Conservation (phyloP, 2,797 vertebrate genomes). For the Bufotes viridis region DNA sequence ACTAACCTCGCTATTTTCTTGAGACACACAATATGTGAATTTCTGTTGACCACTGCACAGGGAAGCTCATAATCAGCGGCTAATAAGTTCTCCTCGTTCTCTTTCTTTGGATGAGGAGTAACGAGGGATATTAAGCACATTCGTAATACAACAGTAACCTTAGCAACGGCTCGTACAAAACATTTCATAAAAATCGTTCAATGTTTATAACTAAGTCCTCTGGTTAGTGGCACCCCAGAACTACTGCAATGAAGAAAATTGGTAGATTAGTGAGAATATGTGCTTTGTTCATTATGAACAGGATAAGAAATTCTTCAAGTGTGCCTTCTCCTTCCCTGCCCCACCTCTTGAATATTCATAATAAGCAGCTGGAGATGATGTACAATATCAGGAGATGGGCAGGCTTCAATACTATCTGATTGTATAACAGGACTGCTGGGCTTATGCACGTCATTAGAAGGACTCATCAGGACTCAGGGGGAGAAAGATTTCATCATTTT, state of each 20-base stretch:
- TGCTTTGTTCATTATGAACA: background rate
- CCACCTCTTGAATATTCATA: no score
- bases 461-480: no score
- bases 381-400: no score
- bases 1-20: background rate
- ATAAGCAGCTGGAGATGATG: no score
- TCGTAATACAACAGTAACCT: constrained; percentile 39
- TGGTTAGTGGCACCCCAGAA: background rate
- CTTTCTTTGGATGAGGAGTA: constrained; percentile 31
- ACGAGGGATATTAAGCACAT: constrained; percentile 26
- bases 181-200: background rate
- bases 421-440: no score
- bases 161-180: constrained; percentile 43
- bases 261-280: background rate
- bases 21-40: constrained; percentile 5
- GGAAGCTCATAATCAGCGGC: constrained; percentile 11
- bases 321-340: background rate
- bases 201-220: background rate
- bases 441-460: no score
- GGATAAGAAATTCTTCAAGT: background rate
- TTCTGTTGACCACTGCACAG: constrained; percentile 8
- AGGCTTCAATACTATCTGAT: no score
- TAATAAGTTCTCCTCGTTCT: constrained; percentile 10
- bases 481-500: no score
- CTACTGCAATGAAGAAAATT: background rate